Conservation (phyloP, 2,113 vertebrate genomes). For the Salvelinus namaycush region DNA sequence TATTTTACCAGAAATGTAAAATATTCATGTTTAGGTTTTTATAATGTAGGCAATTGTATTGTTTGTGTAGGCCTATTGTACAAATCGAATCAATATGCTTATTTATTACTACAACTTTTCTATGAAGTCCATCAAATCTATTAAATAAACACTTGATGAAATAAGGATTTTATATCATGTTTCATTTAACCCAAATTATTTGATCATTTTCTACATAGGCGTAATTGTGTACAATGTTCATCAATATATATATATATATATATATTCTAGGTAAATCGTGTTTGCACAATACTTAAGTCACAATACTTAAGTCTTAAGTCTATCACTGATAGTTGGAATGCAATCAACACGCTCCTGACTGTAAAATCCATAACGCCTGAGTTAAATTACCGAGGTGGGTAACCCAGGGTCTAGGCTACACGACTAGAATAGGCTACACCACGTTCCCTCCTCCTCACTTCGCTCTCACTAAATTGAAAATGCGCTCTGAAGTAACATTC, state of each 20-base stretch:
- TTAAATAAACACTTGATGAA: too few species aligned
- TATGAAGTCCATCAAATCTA: too few species aligned
- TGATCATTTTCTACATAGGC: neutral
- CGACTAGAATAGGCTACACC: neutral
- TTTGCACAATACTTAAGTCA: neutral
- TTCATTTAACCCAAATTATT: too few species aligned
- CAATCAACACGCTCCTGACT: conserved; percentile 14
- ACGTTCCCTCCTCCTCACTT: conserved; percentile 15
- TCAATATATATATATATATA: neutral
- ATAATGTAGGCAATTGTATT: too few species aligned
- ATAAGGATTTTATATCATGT: too few species aligned
- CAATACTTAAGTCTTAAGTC: neutral
- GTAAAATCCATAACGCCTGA: neutral
- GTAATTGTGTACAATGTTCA: neutral
- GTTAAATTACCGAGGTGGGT: conserved; percentile 16
- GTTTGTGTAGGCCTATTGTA: too few species aligned
- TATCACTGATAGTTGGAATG: conserved; percentile 4
- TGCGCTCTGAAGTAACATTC: conserved; percentile 12
- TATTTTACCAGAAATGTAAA: too few species aligned
- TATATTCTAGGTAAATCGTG: neutral
- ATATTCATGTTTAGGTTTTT: too few species aligned
- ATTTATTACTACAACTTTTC: too few species aligned
- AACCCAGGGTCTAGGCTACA: conserved; percentile 10
- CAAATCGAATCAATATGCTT: too few species aligned
- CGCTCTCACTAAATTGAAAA: conserved; percentile 2